phyloP scores from a whole-genome alignment of 2,113 vertebrate species.

The Podilymbus podiceps region DNA sequence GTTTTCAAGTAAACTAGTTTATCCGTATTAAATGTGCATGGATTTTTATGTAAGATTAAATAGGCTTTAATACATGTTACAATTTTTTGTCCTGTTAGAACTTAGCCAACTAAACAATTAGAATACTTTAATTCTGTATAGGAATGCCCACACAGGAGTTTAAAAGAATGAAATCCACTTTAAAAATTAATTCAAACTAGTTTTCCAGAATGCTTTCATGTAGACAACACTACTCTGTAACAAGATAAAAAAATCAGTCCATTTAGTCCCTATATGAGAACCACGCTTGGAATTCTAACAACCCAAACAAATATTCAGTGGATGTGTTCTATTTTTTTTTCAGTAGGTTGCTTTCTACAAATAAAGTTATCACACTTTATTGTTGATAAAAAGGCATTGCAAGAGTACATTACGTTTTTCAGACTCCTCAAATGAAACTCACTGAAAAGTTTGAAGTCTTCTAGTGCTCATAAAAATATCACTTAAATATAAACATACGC shows the following conservation, averaged over 20 bases:
- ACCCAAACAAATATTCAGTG: neutral
- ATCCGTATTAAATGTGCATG: neutral
- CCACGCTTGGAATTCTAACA: neutral
- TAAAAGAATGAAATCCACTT: neutral
- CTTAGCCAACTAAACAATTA: neutral
- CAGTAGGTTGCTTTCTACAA: neutral
- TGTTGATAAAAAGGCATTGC: neutral
- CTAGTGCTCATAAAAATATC: neutral
- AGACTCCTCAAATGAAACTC: neutral
- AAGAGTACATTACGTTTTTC: neutral
- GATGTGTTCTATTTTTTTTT: neutral
- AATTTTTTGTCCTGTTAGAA: neutral
- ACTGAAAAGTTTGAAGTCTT: neutral
- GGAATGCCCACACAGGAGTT: neutral
- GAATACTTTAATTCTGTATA: neutral
- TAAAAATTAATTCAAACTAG: neutral
- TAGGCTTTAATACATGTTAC: neutral
- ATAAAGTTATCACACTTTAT: neutral
- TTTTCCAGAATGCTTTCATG: neutral
- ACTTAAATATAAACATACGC: accelerated
- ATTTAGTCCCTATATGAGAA: neutral
- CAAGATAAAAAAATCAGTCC: neutral
- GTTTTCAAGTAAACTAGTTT: neutral
- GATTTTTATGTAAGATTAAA: neutral
- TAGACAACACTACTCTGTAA: neutral